Base-by-base conservation (phyloP, 2,113 vertebrate species). In the Vidua macroura region DNA sequence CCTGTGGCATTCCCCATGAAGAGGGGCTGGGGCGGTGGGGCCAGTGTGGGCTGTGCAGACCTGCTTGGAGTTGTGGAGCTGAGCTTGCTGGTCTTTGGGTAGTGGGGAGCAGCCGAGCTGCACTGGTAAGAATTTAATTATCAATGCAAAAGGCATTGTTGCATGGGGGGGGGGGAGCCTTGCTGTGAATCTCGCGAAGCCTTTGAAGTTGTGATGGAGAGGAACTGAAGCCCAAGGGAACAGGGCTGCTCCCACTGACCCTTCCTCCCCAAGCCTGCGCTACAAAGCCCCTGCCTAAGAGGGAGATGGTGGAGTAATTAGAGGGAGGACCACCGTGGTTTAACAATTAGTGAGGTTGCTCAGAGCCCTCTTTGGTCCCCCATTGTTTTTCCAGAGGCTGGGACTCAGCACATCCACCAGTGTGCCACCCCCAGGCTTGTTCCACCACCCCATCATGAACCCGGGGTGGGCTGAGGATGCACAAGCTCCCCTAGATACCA, bases 121-220 rank as follows among this genome's bases (percentile, higher is more conserved):
- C 1, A 8, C 49, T 33, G 84, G 69, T 68, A 52, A 59, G 76
- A 17, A 49, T 96, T 94, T 92, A 92, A 96, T 95, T 96, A 96
- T 35, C 56, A 0, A 96, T 97, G 93, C 94, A 90, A 90, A 88
- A 90, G 80, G 76, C 52, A 21, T 94, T 79, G 81, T 82, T 67
- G 82, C 66, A 19, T 41, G 43, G 75, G 35, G 66, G 58, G 66
- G 58, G 66, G 86, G 62, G 55, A 95, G 76, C 83, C 83, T 86
- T 74, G 93, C 96, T 92, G 92, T 41, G 93, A 94, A 96, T 94
- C 91, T 89, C 95, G 92, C 93, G 87, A 95, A 87, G 93, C 88
- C 93, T 97, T 96, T 97, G 96, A 97, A 97, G 96, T 96, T 83
- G 73, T 86, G 88, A 94, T 90, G 74, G 93, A 92, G 88, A 97